Base-by-base conservation (phyloP, 2,888 invertebrate genomes). In the Metellina segmentata region DNA sequence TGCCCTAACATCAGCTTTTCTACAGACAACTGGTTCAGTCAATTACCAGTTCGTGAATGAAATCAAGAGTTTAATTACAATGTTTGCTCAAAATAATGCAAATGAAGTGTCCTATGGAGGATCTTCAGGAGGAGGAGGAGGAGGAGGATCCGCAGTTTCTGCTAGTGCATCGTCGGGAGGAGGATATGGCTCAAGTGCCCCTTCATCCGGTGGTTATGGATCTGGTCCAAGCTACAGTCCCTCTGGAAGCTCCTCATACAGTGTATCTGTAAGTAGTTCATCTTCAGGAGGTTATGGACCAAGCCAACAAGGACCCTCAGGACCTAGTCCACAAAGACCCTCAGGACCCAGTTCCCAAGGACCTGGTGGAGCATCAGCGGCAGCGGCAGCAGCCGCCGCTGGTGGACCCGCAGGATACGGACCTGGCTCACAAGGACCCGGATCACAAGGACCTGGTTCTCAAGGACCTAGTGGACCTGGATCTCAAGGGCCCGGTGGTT, bases 11-110 rank as follows among this genome's bases (percentile, higher is more conserved):
- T n/a, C 77, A 0, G 90, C 85, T 5, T 90, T 85, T n/a, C 9
- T 81, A 20, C 69, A 85, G n/a, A 85, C 90, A 75, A 90, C 90
- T 51, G 90, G 90, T 0, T 0, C 7, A 0, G 19, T 69, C 1
- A 70, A 90, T 20, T 7, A 16, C 0, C 51, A 49, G 61, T 85
- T 85, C 51, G 70, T 85, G 8, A 85, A 77, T 11, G 81, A 81
- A 75, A 85, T 90, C 0, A 75, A 61, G 13, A 48, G 49, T 0
- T n/a, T 90, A 0, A 86, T 90, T 5, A 51, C 1, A 5, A 85
- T 90, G 90, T 75, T 90, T 11, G 61, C 85, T 6, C 81, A 85
- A 34, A 75, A 19, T 6, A 7, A 11, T 7, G 11, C n/a, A 13
- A 82, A 89, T 70, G 82, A 89, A 70, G 34, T 81, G 19, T 48